Percentiles rank a stretch among this genome's conserved stretches.
Evolutionary conservation across 1,140 invertebrate species (phyloP).

Genomic region (Stratiolaelaps scimitus): DNA sequence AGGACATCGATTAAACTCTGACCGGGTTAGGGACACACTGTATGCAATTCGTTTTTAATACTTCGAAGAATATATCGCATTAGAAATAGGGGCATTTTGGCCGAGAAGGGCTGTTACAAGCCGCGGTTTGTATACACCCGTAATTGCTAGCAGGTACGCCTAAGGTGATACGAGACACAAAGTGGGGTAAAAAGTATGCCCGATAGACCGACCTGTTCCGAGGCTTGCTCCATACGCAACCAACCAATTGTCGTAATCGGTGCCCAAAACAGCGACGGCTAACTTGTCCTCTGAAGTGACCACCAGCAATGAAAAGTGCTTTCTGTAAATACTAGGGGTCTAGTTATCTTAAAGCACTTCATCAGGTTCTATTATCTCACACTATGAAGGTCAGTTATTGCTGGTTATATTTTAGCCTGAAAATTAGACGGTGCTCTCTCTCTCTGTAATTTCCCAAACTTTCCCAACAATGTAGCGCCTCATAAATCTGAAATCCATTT

Average conservation of each 20-base stretch:
- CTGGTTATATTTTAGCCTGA: too few species aligned
- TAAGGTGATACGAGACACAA: background rate
- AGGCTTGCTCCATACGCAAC: background rate
- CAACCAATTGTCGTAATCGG: background rate
- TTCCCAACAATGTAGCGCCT: too few species aligned
- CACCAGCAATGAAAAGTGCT: too few species aligned
- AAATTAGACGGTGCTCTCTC: too few species aligned
- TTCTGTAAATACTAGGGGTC: too few species aligned
- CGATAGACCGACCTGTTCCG: background rate
- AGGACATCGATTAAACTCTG: background rate
- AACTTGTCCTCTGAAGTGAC: conserved; percentile 3
- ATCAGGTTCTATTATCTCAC: too few species aligned
- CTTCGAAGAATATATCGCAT: too few species aligned
- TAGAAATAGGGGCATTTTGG: background rate
- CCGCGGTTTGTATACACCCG: background rate
- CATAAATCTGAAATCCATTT: too few species aligned
- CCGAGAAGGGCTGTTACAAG: background rate
- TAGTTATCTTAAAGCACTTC: too few species aligned
- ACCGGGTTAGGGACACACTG: background rate
- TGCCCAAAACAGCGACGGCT: background rate
- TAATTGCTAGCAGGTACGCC: background rate
- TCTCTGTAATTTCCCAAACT: too few species aligned
- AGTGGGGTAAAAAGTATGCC: background rate
- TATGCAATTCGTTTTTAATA: too few species aligned
- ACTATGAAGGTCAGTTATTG: too few species aligned